Evolutionary conservation across 1,140 invertebrate genomes (phyloP).

Genomic region (Chironomus tepperi): DNA sequence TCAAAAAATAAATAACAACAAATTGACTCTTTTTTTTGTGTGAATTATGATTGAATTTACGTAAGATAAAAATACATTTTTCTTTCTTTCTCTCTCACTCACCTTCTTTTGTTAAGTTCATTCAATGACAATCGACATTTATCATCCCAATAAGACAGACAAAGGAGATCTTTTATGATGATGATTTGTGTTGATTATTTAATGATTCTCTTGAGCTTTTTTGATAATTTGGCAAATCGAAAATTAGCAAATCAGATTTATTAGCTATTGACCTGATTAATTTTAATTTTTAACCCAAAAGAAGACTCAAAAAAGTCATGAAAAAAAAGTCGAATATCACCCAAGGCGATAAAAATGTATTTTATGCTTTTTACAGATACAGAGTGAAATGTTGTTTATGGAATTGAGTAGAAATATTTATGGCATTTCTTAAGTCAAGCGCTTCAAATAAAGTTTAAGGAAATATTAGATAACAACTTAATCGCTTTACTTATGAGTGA

Average conservation of each 20-base stretch:
- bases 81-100: too few species aligned
- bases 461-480: constrained; percentile 23
- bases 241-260: too few species aligned
- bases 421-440: neutral
- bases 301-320: neutral
- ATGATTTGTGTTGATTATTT: neutral
- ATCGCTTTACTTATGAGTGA: constrained; percentile 11
- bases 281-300: too few species aligned
- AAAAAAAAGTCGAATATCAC: neutral
- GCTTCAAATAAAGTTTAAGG: constrained; percentile 20
- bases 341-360: neutral
- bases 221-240: too few species aligned
- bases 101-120: neutral
- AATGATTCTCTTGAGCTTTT: too few species aligned
- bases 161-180: neutral
- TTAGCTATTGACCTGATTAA: too few species aligned
- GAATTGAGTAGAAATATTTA: neutral
- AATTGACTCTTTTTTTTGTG: neutral
- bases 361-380: neutral
- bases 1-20: neutral
- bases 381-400: too few species aligned
- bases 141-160: neutral
- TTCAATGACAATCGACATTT: neutral
- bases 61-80: neutral
- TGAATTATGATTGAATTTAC: constrained; percentile 9